phyloP scores from a whole-genome alignment of 2,113 vertebrate species.

The Mionectes macconnelli region DNA sequence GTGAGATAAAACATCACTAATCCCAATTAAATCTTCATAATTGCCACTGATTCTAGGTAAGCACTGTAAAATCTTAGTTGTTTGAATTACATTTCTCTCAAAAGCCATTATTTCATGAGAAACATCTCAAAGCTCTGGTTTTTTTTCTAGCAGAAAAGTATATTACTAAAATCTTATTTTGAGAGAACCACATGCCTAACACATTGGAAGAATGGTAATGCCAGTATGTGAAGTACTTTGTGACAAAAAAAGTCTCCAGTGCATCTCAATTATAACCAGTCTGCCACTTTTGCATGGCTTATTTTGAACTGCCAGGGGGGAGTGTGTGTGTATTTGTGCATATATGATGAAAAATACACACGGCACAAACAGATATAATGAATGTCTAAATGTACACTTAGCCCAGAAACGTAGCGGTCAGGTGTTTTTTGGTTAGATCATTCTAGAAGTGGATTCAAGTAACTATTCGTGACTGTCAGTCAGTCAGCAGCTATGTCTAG shows the following conservation, averaged over 20 bases:
- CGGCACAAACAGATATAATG: not conserved
- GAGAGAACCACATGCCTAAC: not conserved
- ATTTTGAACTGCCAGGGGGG: not conserved
- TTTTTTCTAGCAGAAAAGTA: not conserved
- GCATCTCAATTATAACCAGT: not conserved
- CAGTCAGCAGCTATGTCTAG: not conserved
- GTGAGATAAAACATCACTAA: constrained; percentile 23
- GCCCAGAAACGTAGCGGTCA: not conserved
- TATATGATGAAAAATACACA: not conserved
- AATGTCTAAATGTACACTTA: not conserved
- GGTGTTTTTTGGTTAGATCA: not conserved
- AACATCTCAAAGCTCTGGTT: not conserved
- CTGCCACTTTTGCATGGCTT: not conserved
- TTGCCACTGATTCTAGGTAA: not conserved
- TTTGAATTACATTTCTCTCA: not conserved
- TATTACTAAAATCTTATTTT: not conserved
- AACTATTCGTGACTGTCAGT: not conserved
- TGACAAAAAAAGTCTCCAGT: not conserved
- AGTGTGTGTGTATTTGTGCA: not conserved
- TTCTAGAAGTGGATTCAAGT: not conserved
- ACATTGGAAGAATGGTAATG: not conserved
- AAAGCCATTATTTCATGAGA: not conserved
- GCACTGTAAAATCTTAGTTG: not conserved
- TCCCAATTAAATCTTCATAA: constrained; percentile 19
- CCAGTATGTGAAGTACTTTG: not conserved